Evolutionary conservation across 2,113 vertebrate species (phyloP).

Genomic region (Etheostoma cragini): DNA sequence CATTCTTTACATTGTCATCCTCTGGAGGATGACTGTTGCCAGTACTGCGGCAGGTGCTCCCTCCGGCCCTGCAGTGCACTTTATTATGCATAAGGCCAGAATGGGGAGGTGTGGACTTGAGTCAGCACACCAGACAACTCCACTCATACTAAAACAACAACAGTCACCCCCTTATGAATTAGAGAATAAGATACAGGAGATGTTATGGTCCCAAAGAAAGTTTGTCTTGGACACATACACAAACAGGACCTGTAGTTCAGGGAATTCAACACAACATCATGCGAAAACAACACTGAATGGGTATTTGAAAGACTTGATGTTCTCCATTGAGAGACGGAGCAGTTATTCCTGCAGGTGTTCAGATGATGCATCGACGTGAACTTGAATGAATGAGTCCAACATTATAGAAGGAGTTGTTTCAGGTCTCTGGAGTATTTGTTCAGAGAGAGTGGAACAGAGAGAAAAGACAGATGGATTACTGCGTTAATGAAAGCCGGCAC

Average conservation of each 20-base stretch:
- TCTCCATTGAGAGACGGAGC: neutral
- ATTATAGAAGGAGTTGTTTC: neutral
- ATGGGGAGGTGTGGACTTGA: neutral
- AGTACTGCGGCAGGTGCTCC: neutral
- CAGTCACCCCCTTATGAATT: too few species aligned
- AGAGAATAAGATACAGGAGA: too few species aligned
- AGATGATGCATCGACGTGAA: neutral
- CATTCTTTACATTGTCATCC: slow-evolving; percentile 1
- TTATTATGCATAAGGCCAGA: neutral
- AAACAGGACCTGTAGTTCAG: too few species aligned
- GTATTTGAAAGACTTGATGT: neutral
- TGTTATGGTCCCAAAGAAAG: too few species aligned
- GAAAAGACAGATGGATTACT: neutral
- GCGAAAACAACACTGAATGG: neutral
- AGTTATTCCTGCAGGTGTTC: neutral
- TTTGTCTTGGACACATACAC: too few species aligned
- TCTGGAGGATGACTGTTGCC: slow-evolving; percentile 2
- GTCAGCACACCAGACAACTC: slow-evolving; percentile 1
- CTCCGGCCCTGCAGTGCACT: neutral
- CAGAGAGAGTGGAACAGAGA: neutral
- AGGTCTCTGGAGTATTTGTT: neutral
- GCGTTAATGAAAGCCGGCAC: neutral
- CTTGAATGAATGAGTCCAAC: neutral
- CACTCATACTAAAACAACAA: too few species aligned
- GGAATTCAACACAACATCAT: too few species aligned